Base-by-base conservation (phyloP, 2,888 invertebrate species). In the Pelosia muscerda region DNA sequence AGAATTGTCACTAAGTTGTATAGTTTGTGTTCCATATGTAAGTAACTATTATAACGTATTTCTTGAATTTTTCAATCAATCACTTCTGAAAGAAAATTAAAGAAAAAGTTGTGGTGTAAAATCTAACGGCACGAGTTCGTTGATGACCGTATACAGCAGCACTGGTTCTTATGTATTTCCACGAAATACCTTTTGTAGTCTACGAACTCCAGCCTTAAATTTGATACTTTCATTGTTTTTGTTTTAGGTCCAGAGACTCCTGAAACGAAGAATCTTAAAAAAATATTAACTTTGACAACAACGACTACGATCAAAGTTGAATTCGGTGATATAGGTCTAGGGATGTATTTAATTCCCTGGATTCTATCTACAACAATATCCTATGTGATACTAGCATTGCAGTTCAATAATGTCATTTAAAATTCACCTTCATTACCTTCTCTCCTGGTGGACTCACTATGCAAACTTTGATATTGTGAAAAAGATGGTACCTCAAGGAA, bases 331-430 rank as follows among this genome's bases (percentile, higher is more conserved):
- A 10, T 26, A 28, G 9, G 4, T 26, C 11, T 53, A 4, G 65
- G 65, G 13, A 58, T 65, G 65, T 58, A 57, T 49, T 58, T 65
- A 23, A 65, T 65, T 25, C 65, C 65, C 2, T 22, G 22, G 10
- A 13, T 58, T 22, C 9, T 65, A 6, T 58, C 65, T 5, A 26
- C n/a, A 2, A 58, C 58, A 13, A 34, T 65, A 5, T 25, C 58
- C 2, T 4, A 65, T 28, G 65, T 65, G 15, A 65, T 65, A 31
- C 15, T 65, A 28, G 49, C 28, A 1, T 58, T 65, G 8, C 65
- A 65, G 22, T 58, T 65, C 38, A 58, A 49, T 49, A 42, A 58
- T 28, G 57, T 65, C 4, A 65, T 65, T 28, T 65, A 49, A 58
- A 64, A 63, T 2, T 38, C 19, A 49, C 19, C 19, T 19, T n/a